Conservation (phyloP, 53 echinoderm and acorn worm genomes). For the Antedon mediterranea region DNA sequence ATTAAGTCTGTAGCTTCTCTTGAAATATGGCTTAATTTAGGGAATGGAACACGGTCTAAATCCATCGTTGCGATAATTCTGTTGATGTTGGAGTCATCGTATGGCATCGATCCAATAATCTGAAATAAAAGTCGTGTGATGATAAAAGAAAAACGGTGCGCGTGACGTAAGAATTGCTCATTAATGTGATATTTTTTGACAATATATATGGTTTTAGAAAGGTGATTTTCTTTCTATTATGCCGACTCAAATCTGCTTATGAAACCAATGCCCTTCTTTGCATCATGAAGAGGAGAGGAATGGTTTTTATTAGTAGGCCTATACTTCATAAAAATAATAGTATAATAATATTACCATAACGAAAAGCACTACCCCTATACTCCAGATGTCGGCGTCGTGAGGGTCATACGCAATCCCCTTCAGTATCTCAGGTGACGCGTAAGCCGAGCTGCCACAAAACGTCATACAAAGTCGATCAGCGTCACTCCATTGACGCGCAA, state of each 20-base stretch:
- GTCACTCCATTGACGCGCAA: conserved; percentile 73
- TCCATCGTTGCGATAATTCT: conserved; percentile 37
- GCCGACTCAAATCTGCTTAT: too few relatives aligned
- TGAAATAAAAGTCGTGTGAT: not conserved
- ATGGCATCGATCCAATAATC: conserved; percentile 82
- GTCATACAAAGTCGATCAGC: conserved; percentile 57
- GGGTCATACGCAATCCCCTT: conserved; percentile 73
- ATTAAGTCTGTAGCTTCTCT: conserved; percentile 40
- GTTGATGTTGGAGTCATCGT: conserved; percentile 66
- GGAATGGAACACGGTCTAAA: conserved; percentile 40
- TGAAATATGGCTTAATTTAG: conserved; percentile 18
- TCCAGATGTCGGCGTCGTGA: conserved; percentile 71
- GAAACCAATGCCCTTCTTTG: too few relatives aligned
- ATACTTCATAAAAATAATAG: too few relatives aligned
- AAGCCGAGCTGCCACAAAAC: conserved; percentile 76
- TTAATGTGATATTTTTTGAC: too few relatives aligned
- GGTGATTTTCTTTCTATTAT: too few relatives aligned
- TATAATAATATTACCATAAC: conserved; percentile 91
- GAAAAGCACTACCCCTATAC: conserved; percentile 68
- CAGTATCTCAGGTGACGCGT: conserved; percentile 82
- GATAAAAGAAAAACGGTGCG: too few relatives aligned
- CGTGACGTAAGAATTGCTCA: too few relatives aligned
- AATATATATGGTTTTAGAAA: too few relatives aligned
- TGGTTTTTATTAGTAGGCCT: not conserved
- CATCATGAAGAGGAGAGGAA: too few relatives aligned